phyloP scores from a whole-genome alignment of 2,113 vertebrate genomes.

The Hemicordylus capensis region DNA sequence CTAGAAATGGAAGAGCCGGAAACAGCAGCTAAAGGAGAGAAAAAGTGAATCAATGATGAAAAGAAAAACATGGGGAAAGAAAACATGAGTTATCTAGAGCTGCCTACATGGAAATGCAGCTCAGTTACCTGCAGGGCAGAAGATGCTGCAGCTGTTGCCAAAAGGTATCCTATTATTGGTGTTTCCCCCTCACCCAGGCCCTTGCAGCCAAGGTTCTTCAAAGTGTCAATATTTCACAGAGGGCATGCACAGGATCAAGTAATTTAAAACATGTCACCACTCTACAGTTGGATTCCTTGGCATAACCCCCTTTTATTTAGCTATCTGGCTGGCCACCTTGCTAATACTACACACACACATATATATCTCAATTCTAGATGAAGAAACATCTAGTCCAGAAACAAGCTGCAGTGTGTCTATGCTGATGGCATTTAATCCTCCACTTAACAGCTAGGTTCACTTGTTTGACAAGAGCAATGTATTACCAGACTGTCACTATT shows the following conservation, averaged over 20 bases:
- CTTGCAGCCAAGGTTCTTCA: neutral
- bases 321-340: neutral
- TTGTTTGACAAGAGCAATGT: too few species aligned
- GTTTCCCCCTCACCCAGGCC: neutral
- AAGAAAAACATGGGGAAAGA: slow-evolving; percentile 31
- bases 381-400: neutral
- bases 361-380: neutral
- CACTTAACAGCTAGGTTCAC: neutral
- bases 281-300: neutral
- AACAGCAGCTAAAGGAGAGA: slow-evolving; percentile 79
- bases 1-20: slow-evolving; percentile 64
- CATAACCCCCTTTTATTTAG: neutral
- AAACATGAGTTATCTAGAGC: slow-evolving; percentile 48
- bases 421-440: neutral
- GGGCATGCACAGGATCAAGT: neutral
- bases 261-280: neutral
- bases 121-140: slow-evolving; percentile 15
- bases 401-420: neutral
- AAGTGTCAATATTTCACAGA: neutral
- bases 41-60: slow-evolving; percentile 50
- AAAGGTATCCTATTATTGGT: neutral
- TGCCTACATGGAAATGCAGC: slow-evolving; percentile 41
- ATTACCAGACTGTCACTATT: too few species aligned
- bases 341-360: too few species aligned
- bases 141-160: neutral